phyloP scores from a whole-genome alignment of 2,113 vertebrate species.

The Oryzias melastigma region DNA sequence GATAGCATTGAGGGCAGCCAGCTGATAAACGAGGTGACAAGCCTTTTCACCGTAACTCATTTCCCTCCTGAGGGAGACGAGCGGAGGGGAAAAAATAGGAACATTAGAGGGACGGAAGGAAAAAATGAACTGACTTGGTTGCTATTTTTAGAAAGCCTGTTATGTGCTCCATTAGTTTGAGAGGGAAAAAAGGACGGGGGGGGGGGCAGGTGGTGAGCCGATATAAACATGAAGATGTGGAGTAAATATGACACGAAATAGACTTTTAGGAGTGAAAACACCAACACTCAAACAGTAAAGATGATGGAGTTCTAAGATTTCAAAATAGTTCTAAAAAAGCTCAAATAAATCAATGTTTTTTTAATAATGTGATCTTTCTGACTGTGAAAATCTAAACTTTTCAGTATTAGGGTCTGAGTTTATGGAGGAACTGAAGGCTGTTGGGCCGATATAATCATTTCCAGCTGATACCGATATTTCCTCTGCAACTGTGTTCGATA shows the following conservation, averaged over 20 bases:
- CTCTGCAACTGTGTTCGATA: too few relatives aligned
- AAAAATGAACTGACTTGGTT: constrained; percentile 57
- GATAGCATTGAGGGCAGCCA: constrained; percentile 50
- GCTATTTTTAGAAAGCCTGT: constrained; percentile 74
- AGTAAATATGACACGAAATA: not conserved
- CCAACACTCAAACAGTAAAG: not conserved
- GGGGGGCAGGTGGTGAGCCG: constrained; percentile 34
- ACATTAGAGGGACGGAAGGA: constrained; percentile 47
- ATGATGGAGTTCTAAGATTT: too few relatives aligned
- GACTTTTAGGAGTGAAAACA: not conserved
- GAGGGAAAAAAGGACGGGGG: constrained; percentile 39
- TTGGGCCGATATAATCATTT: too few relatives aligned
- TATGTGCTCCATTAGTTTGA: constrained; percentile 72
- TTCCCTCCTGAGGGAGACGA: constrained; percentile 59
- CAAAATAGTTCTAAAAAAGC: too few relatives aligned
- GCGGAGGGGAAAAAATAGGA: constrained; percentile 40
- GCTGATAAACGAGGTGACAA: constrained; percentile 79
- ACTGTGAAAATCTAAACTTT: too few relatives aligned
- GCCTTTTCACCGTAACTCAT: constrained; percentile 55
- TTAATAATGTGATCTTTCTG: too few relatives aligned
- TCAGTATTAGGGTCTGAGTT: too few relatives aligned
- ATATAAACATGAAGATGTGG: constrained; percentile 19
- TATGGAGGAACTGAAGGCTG: too few relatives aligned
- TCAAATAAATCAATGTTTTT: too few relatives aligned
- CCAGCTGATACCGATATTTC: too few relatives aligned